phyloP scores from a whole-genome alignment of 2,888 invertebrate species.

The Fragum sueziense region DNA sequence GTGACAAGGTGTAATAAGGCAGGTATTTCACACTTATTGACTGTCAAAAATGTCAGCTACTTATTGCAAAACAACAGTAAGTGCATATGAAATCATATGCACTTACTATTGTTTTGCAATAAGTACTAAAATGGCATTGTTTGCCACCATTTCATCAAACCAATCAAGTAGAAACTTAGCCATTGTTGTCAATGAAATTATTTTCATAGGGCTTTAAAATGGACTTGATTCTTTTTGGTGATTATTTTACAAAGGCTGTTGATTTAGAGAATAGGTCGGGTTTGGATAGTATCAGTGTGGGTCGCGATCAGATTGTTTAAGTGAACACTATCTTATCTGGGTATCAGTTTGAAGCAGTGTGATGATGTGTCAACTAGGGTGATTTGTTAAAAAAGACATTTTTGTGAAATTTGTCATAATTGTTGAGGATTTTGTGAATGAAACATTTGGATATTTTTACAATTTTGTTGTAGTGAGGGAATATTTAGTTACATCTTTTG shows the following conservation, averaged over 20 bases:
- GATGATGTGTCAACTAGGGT: not conserved
- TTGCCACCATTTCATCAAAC: conserved; percentile 11
- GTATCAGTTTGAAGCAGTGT: not conserved
- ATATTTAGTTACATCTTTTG: too few species aligned
- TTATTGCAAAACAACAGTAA: too few species aligned
- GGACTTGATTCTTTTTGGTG: not conserved
- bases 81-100: too few species aligned
- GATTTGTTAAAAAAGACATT: not conserved
- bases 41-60: too few species aligned
- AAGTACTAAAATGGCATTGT: conserved; percentile 19
- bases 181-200: conserved; percentile 14
- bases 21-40: conserved; percentile 18
- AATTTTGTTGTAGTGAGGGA: too few species aligned
- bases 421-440: too few species aligned
- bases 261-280: not conserved
- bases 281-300: not conserved
- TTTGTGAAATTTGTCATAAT: not conserved
- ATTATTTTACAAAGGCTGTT: not conserved
- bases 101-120: too few species aligned
- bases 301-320: not conserved
- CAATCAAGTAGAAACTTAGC: conserved; percentile 7
- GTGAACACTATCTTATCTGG: conserved; percentile 3
- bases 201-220: conserved; percentile 11
- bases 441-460: too few species aligned
- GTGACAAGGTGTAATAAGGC: conserved; percentile 4